Evolutionary conservation across 2,113 vertebrate species (phyloP).

Genomic region (Daubentonia madagascariensis): DNA sequence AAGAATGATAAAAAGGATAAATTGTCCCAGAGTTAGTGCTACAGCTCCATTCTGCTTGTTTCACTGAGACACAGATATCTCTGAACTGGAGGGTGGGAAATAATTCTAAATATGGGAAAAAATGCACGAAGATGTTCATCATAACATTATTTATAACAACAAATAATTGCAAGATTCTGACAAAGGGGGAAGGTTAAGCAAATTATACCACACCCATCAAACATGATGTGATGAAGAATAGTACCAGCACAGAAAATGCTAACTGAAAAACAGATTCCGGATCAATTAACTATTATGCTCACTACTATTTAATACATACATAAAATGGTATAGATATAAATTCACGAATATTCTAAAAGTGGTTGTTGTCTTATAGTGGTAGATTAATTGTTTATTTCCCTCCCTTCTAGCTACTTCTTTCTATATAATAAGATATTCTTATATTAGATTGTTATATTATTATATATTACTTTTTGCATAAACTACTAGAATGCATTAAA

Average conservation of each 20-base stretch:
- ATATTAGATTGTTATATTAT: neutral
- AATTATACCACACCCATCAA: neutral
- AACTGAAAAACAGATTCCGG: neutral
- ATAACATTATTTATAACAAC: neutral
- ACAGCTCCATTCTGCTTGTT: neutral
- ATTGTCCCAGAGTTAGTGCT: neutral
- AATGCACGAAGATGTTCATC: neutral
- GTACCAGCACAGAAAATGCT: neutral
- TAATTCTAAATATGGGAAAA: neutral
- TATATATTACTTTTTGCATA: neutral
- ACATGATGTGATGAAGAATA: neutral
- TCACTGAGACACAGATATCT: neutral
- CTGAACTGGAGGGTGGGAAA: neutral
- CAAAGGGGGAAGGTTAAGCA: neutral
- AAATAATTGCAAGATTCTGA: neutral
- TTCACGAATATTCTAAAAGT: neutral
- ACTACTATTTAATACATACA: neutral
- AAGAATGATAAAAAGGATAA: neutral
- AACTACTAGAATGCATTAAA: neutral
- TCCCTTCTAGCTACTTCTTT: neutral
- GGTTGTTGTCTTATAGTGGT: neutral
- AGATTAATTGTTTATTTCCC: neutral
- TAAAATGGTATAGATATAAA: neutral
- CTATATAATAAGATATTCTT: neutral
- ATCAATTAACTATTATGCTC: neutral